Percentiles rank a stretch among this genome's conserved stretches.
Conservation (phyloP, 1,140 invertebrate genomes). For the Apis florea region DNA sequence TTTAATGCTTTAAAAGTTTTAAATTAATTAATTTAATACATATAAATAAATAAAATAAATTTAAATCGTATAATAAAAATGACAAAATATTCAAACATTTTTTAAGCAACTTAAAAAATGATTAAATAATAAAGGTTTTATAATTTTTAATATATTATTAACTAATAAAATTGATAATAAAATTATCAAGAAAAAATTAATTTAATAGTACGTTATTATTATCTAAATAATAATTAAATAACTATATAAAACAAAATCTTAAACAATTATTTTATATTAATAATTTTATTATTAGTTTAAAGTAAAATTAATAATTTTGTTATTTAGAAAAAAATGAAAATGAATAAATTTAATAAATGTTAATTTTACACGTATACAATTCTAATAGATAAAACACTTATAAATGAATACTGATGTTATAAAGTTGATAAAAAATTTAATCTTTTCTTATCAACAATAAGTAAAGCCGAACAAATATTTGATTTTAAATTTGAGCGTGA, state of each 20-base stretch:
- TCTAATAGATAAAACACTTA: neutral
- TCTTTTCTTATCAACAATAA: conserved; percentile 23
- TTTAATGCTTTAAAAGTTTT: neutral
- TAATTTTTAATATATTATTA: no score
- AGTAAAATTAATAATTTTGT: neutral
- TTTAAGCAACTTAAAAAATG: no score
- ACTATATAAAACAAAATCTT: no score
- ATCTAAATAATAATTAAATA: neutral
- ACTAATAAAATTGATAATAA: neutral
- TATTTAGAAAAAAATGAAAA: no score
- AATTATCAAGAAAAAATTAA: neutral
- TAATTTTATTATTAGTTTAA: neutral
- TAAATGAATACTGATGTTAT: no score
- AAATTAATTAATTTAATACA: neutral
- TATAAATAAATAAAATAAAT: no score
- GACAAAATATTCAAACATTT: no score
- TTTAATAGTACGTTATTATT: neutral
- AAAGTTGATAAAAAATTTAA: conserved; percentile 30
- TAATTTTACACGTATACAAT: neutral
- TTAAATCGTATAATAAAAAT: no score
- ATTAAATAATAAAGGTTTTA: no score
- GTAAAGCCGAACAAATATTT: conserved; percentile 5
- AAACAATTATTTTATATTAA: no score
- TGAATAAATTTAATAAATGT: neutral
- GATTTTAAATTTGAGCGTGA: conserved; percentile 21